Evolutionary conservation across 2,888 invertebrate species (phyloP).

Genomic region (Eulithis prunata): DNA sequence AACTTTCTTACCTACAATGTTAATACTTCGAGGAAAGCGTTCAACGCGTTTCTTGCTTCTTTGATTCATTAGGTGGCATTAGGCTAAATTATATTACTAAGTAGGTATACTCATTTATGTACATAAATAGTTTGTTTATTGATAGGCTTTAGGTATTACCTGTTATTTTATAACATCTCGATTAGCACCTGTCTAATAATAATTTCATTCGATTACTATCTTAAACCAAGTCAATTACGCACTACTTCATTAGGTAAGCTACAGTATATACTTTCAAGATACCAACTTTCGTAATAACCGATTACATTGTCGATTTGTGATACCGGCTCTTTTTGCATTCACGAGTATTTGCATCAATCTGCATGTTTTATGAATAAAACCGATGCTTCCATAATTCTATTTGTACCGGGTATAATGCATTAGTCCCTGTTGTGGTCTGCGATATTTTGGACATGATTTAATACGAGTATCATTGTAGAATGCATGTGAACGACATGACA

Average conservation of each 20-base stretch:
- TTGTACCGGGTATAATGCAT: conserved; percentile 8
- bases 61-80: conserved; percentile 4
- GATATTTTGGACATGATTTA: conserved; percentile 28
- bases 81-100: background rate
- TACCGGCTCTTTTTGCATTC: background rate
- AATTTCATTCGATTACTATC: too few species aligned
- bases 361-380: conserved; percentile 7
- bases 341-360: background rate
- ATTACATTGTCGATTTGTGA: background rate
- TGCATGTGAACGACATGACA: conserved; percentile 32
- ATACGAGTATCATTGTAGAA: conserved; percentile 20
- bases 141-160: too few species aligned
- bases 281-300: too few species aligned
- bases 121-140: too few species aligned
- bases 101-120: background rate
- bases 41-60: conserved; percentile 18
- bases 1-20: conserved; percentile 28
- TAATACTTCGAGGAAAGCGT: conserved; percentile 27
- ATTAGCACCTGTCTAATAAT: too few species aligned
- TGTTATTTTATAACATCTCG: too few species aligned
- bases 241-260: too few species aligned
- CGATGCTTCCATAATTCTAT: conserved; percentile 11
- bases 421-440: conserved; percentile 22
- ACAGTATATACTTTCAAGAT: too few species aligned
- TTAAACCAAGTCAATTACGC: too few species aligned